Conservation (phyloP, 2,797 vertebrate genomes). For the Chanos chanos region DNA sequence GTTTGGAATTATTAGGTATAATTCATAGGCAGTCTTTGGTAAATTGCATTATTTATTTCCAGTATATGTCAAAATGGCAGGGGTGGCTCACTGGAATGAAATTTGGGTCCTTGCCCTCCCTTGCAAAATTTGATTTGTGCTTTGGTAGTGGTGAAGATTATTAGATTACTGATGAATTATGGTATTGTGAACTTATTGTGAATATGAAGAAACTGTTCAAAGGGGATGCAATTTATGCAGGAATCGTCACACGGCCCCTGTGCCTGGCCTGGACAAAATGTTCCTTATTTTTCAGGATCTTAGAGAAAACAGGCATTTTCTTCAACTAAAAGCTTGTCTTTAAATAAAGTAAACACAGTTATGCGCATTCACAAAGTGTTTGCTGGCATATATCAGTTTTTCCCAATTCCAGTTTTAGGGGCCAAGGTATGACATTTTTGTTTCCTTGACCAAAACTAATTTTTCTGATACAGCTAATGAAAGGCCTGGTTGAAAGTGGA, state of each 20-base stretch:
- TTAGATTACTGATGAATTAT: constrained; percentile 44
- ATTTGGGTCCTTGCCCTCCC: constrained; percentile 38
- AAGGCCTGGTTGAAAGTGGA: no score
- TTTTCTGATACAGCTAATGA: no score
- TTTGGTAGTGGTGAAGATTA: constrained; percentile 40
- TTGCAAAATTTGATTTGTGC: constrained; percentile 45
- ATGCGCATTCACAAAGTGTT: no score
- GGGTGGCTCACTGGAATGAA: constrained; percentile 38
- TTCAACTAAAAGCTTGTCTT: no score
- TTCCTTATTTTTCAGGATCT: constrained; percentile 5
- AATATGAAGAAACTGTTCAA: constrained; percentile 33
- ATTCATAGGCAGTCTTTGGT: constrained; percentile 34
- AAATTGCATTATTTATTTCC: constrained; percentile 35
- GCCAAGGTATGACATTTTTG: no score
- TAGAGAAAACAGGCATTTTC: no score
- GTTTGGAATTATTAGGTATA: constrained; percentile 39
- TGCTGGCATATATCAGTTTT: no score
- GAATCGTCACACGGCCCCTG: constrained; percentile 18
- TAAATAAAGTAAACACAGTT: no score
- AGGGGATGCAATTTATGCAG: constrained; percentile 23
- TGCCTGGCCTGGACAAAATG: neutral
- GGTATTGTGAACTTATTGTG: constrained; percentile 32
- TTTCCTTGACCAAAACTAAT: no score
- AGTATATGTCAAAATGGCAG: constrained; percentile 39
- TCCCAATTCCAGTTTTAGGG: no score